phyloP scores from a whole-genome alignment of 2,113 vertebrate genomes.

The Galbula dea region DNA sequence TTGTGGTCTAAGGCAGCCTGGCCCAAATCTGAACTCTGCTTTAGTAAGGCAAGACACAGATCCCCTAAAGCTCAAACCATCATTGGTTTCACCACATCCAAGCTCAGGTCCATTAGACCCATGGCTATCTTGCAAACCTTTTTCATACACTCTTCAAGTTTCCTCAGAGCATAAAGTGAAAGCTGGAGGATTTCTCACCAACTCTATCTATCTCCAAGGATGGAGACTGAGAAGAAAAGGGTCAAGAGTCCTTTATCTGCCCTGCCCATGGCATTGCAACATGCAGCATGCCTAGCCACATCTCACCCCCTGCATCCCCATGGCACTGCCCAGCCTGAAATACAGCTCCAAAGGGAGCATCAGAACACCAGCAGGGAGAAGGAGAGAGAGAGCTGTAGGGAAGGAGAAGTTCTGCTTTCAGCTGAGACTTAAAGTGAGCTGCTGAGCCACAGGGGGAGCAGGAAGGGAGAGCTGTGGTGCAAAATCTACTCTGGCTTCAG shows the following conservation, averaged over 20 bases:
- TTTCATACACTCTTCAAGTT: not conserved
- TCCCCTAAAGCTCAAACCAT: not conserved
- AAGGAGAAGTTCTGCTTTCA: not conserved
- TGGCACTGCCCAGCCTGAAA: not conserved
- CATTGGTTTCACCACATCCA: not conserved
- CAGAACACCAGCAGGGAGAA: not conserved
- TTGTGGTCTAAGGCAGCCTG: not conserved
- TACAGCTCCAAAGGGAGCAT: not conserved
- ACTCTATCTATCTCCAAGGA: not conserved
- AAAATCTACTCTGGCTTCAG: not conserved
- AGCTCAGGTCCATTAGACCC: not conserved
- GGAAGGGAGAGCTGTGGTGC: not conserved
- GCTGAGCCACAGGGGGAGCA: not conserved
- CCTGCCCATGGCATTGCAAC: accelerated
- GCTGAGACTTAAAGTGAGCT: not conserved
- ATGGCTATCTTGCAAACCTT: not conserved
- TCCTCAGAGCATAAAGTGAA: not conserved
- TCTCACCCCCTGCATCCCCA: not conserved
- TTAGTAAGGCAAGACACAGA: not conserved
- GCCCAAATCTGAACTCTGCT: not conserved
- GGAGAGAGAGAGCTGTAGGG: not conserved
- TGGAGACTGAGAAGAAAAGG: not conserved
- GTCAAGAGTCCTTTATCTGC: too few relatives aligned
- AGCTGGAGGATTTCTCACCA: not conserved
- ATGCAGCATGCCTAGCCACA: not conserved